A percentile compares a stretch with the other conserved stretches of the same genome.
Conservation (phyloP, 2,797 vertebrate genomes). For the Pteronotus mesoamericanus region DNA sequence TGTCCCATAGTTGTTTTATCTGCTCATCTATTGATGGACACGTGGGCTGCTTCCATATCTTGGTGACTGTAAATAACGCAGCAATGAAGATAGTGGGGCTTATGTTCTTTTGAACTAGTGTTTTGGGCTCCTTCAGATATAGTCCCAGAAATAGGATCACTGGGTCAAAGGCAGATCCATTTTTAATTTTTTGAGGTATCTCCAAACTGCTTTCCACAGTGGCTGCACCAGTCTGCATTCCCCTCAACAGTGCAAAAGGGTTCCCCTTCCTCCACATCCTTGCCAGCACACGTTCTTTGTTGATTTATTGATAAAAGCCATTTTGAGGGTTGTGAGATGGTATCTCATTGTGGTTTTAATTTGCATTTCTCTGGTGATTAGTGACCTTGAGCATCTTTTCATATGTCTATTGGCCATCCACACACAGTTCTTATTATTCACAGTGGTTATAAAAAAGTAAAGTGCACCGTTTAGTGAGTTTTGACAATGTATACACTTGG, state of each 20-base stretch:
- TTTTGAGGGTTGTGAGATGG: neutral
- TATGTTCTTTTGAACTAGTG: neutral
- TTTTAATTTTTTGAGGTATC: neutral
- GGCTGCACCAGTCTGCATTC: neutral
- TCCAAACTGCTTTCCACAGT: neutral
- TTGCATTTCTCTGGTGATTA: neutral
- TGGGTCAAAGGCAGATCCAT: neutral
- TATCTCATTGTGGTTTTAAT: neutral
- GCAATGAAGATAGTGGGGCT: neutral
- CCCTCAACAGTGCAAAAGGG: neutral
- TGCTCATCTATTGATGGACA: no score
- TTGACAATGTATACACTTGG: neutral
- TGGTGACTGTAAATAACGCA: no score
- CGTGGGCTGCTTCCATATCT: no score
- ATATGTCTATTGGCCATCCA: neutral
- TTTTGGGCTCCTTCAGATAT: neutral
- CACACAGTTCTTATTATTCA: neutral
- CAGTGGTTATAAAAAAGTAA: neutral
- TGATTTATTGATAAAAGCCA: neutral
- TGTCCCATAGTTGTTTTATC: no score
- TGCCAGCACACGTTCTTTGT: neutral
- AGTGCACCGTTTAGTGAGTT: neutral
- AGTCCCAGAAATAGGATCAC: neutral
- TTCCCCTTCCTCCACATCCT: neutral
- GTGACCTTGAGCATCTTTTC: neutral